Percentiles rank a stretch among this genome's conserved stretches.
phyloP scores from a whole-genome alignment of 1,140 invertebrate genomes.

The Triops cancriformis region DNA sequence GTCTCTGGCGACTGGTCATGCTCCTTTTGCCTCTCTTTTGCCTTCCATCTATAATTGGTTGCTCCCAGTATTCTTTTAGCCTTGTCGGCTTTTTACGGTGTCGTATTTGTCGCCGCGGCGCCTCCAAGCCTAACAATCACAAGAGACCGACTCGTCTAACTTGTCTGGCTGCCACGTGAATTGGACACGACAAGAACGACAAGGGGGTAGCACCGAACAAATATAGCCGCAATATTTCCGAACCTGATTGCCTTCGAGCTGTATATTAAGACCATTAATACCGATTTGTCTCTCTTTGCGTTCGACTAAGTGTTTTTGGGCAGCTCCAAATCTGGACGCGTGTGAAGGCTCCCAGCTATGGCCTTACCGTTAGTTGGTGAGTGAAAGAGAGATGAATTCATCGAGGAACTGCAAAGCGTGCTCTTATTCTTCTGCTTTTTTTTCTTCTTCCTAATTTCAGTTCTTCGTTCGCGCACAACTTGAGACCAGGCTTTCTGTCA shows the following conservation, averaged over 20 bases:
- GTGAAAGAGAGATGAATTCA: slow-evolving; percentile 8
- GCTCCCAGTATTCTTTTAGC: neutral
- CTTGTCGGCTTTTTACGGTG: neutral
- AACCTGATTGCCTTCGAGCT: neutral
- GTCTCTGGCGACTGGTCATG: neutral
- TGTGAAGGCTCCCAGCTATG: neutral
- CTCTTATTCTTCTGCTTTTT: neutral
- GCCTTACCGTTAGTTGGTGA: neutral
- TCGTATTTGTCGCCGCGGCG: slow-evolving; percentile 5
- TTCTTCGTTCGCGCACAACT: neutral
- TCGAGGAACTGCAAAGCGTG: neutral
- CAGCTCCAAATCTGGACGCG: neutral
- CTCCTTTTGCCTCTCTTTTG: neutral
- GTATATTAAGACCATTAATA: neutral
- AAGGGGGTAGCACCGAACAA: neutral
- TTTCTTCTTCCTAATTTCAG: neutral
- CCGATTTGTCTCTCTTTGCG: neutral
- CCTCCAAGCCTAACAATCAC: neutral
- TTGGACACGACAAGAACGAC: neutral
- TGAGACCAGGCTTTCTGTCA: neutral
- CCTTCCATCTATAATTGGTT: neutral
- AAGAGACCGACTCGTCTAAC: neutral
- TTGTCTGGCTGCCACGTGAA: slow-evolving; percentile 4
- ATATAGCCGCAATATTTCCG: neutral
- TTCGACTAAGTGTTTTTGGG: neutral